Evolutionary conservation across 2,113 vertebrate species (phyloP), one percentile per base, ranked within the genome.

Genomic region (Sakesphorus luctuosus): DNA sequence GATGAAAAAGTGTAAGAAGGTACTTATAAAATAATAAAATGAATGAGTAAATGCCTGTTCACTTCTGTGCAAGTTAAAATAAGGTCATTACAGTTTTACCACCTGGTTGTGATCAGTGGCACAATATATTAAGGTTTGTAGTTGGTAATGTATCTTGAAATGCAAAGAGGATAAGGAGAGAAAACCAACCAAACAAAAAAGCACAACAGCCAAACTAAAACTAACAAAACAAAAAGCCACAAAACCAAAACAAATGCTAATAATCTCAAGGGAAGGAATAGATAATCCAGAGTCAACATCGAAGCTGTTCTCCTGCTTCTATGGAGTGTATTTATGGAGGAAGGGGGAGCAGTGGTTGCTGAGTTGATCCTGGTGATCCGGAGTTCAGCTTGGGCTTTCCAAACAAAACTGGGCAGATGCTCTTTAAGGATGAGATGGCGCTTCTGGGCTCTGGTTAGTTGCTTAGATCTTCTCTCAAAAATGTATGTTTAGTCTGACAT

Each of bases 401-500:
- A 65, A 74, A 77, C 56, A 38, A 9, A 92, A 61, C 52, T 61
- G 79, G 68, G 69, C 92, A 89, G 76, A 87, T 71, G 49, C 36
- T 68, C 44, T 90, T 84, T 92, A 92, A 90, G 69, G 76, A 87
- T 83, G 75, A 94, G 61, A 56, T 80, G 61, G 47, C 88, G 87
- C 47, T 90, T 84, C 72, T 80, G 3, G 13, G 13, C 61, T 87
- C 67, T 74, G 75, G 67, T 92, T 75, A 78, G 55, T 46, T 92
- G 69, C 92, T 96, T 94, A 93, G 92, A 62, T 92, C 89, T 86
- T 62, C 79, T 90, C 85, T 95, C 68, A 96, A 90, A 96, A 94
- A 95, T 89, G 94, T 93, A n/a, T 95, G 92, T 97, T 97, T 94
- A 96, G 96, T 95, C 96, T 96, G 90, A 94, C 66, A 53, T 96